phyloP scores from a whole-genome alignment of 1,140 invertebrate genomes.

The Bombus soroeensis region DNA sequence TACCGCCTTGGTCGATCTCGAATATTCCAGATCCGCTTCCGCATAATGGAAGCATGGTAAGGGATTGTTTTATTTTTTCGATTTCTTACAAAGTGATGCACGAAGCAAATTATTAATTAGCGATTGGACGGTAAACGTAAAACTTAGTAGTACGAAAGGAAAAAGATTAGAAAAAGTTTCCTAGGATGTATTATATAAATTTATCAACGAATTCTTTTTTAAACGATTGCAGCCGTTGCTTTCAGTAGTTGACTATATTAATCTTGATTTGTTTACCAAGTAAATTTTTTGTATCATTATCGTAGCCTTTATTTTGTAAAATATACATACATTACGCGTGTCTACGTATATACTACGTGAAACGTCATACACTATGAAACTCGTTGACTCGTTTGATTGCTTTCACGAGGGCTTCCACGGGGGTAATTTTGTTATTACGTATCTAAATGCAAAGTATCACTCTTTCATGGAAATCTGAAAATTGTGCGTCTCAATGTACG shows the following conservation, averaged over 20 bases:
- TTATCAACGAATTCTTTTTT: too few relatives aligned
- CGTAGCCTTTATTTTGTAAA: not conserved
- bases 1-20: conserved; percentile 9
- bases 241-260: too few relatives aligned
- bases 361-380: conserved; percentile 1
- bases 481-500: not conserved
- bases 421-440: conserved; percentile 26
- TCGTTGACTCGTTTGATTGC: conserved; percentile 13
- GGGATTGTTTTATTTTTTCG: not conserved
- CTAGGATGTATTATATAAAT: too few relatives aligned
- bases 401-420: too few relatives aligned
- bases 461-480: conserved; percentile 8
- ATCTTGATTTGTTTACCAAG: too few relatives aligned
- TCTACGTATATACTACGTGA: not conserved
- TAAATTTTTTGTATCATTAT: too few relatives aligned
- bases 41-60: not conserved
- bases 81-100: too few relatives aligned
- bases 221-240: too few relatives aligned
- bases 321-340: not conserved
- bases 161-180: not conserved
- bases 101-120: not conserved
- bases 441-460: conserved; percentile 8
- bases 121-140: not conserved
- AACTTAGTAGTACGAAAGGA: not conserved
- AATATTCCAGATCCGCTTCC: conserved; percentile 29